Conservation (phyloP, 2,888 invertebrate species). For the Leptothorax acervorum region DNA sequence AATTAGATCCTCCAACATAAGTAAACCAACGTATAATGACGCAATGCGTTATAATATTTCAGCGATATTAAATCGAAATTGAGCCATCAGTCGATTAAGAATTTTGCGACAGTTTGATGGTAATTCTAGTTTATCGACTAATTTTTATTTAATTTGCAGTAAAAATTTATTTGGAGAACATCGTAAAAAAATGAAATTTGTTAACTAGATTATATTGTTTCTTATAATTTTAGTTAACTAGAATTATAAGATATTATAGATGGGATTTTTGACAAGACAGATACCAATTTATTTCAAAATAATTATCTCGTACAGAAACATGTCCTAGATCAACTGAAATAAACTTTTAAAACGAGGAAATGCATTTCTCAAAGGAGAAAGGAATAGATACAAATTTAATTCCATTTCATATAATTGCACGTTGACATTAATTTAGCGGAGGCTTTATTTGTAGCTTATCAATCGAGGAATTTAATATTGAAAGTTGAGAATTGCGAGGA, state of each 20-base stretch:
- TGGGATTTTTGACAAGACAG: not conserved
- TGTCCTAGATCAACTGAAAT: not conserved
- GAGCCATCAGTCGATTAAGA: not conserved
- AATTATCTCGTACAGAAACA: not conserved
- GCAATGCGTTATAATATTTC: not conserved
- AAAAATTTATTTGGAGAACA: not conserved
- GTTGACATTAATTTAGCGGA: conserved; percentile 2
- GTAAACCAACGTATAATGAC: not conserved
- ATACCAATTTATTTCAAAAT: not conserved
- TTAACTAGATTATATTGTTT: too few relatives aligned
- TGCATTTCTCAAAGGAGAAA: not conserved
- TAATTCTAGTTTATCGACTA: not conserved
- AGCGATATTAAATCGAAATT: conserved; percentile 1
- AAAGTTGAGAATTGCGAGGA: not conserved
- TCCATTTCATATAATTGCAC: not conserved
- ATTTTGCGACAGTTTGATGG: not conserved
- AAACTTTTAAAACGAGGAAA: not conserved
- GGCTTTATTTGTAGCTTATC: not conserved
- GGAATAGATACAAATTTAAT: not conserved
- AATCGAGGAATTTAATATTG: not conserved
- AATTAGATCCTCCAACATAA: not conserved
- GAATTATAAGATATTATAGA: not conserved
- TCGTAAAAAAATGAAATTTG: not conserved
- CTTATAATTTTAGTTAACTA: not conserved
- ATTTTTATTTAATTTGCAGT: not conserved